Percentiles rank a stretch among this genome's conserved stretches.
Conservation (phyloP, 2,888 invertebrate genomes). For the Rutpela maculata region DNA sequence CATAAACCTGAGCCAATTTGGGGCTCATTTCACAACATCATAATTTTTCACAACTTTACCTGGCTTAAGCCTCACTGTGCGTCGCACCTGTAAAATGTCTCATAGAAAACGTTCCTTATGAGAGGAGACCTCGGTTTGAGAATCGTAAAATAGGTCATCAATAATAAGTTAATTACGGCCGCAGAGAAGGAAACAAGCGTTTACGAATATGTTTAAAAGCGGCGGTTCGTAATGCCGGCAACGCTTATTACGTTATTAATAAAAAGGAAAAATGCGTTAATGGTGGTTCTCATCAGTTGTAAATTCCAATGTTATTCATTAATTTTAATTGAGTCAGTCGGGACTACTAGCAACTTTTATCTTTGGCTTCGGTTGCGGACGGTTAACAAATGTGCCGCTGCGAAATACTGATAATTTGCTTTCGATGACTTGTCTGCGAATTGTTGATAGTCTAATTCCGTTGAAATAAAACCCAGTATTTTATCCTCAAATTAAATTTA, state of each 20-base stretch:
- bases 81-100: too few species aligned
- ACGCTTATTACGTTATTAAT: conserved; percentile 21
- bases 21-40: too few species aligned
- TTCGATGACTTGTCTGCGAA: background rate
- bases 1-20: too few species aligned
- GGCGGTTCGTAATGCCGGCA: background rate
- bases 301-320: conserved; percentile 13
- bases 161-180: conserved; percentile 10
- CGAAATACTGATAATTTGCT: conserved; percentile 1
- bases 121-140: too few species aligned
- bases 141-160: background rate
- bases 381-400: conserved; percentile 15
- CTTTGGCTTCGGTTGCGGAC: background rate
- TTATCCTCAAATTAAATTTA: background rate
- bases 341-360: background rate
- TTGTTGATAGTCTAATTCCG: background rate
- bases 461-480: background rate
- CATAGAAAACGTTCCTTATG: too few species aligned
- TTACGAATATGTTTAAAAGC: conserved; percentile 17
- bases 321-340: conserved; percentile 19
- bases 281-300: conserved; percentile 8
- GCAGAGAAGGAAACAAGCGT: conserved; percentile 1
- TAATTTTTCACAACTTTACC: too few species aligned
- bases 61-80: too few species aligned
- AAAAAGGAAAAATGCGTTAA: conserved; percentile 23